These are phyloP conservation scores for Clostera curtula DNA, from an alignment of 2,888 invertebrate genomes.

Conservation along the genomic window DNA sequence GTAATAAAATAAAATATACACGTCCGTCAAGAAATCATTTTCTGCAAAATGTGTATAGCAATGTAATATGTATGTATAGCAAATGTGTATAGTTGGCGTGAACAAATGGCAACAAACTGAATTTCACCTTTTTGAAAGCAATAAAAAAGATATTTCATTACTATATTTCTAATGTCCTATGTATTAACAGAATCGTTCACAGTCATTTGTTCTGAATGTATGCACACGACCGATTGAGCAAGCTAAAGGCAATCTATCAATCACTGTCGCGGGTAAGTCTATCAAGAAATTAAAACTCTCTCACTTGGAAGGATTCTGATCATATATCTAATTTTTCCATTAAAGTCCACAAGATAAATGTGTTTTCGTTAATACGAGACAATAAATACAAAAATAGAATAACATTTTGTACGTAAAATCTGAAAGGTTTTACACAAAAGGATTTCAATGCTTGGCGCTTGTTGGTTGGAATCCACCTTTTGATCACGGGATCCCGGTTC, in stretches of 20 bases:
- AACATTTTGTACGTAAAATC: too few species aligned
- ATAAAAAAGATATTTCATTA: neutral
- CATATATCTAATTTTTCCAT: slow-evolving; percentile 10
- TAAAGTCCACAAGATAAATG: neutral
- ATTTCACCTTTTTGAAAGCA: too few species aligned
- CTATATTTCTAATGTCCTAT: neutral
- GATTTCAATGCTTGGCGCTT: too few species aligned
- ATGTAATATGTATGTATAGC: too few species aligned
- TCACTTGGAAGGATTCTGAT: slow-evolving; percentile 21
- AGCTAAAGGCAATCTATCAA: slow-evolving; percentile 19
- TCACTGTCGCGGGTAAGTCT: slow-evolving; percentile 23
- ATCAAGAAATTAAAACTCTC: slow-evolving; percentile 26
- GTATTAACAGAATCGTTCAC: neutral
- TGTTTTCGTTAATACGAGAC: neutral
- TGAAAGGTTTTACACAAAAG: too few species aligned
- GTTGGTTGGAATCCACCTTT: too few species aligned
- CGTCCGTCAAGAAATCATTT: too few species aligned
- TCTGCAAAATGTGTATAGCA: too few species aligned
- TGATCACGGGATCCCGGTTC: too few species aligned
- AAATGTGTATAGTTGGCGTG: too few species aligned
- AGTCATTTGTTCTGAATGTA: neutral
- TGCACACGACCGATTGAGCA: neutral
- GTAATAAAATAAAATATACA: too few species aligned
- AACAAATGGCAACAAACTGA: too few species aligned
- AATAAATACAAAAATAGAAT: neutral